Base-by-base conservation (phyloP, 2,797 vertebrate species). In the Cyclura pinguis region DNA sequence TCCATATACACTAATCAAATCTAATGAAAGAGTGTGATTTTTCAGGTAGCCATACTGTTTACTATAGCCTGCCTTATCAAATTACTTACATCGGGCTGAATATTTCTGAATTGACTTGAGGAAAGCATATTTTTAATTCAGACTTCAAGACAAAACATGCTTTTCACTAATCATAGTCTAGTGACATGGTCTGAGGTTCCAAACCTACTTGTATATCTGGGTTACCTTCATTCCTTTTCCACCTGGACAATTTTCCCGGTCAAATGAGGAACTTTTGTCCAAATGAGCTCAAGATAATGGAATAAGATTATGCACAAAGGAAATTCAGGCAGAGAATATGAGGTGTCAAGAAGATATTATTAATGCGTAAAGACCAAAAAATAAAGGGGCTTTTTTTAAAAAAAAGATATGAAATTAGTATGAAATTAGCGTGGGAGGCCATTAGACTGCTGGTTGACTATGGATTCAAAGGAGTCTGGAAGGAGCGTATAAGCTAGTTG, bases 1-100 rank as follows among this genome's bases (percentile, higher is more conserved):
- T 84, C 57, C 91, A 93, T 67, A 91, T 86, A 52, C 20, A 57
- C 47, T 88, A 55, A 80, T 93, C 73, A 12, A 55, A 42, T 38
- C 90, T 80, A 67, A 27, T 82, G 27, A 82, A 47, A 38, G 62
- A 29, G 0, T 2, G 4, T n/a, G 6, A 47, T 67, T 55, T 67
- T 2, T 69, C 20, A 73, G 32, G 64, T 10, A 77, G 10, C 38
- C 78, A 6, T 27, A 10, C 6, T 91, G 92, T 13, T 80, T 81
- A 88, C 2, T 8, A 38, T 82, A 83, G 29, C 0, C 73, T 10
- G 0, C 22, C 8, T 69, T 0, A 9, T 1, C 27, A 24, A 42
- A 35, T 62, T 47, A 32, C 35, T 59, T 62, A 20, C 35, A 86
- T 67, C 59, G 86, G 35, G 32, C 76, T 73, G 29, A 73, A n/a